Percentiles rank a stretch among this genome's conserved stretches.
Evolutionary conservation across 2,888 invertebrate species (phyloP).

Genomic region (Campoplex nolae): DNA sequence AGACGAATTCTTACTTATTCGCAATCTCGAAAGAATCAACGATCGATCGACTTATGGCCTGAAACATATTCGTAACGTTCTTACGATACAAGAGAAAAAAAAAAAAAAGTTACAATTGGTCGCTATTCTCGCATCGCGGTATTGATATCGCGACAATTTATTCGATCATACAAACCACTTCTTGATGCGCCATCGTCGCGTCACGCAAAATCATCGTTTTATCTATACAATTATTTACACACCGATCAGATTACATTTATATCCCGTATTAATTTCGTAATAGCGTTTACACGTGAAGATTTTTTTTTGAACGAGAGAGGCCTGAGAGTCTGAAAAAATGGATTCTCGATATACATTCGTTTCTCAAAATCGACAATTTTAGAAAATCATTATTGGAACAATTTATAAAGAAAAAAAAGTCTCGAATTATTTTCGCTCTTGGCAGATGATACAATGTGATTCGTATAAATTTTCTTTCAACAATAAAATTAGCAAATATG

Average conservation of each 20-base stretch:
- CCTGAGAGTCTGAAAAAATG: neutral
- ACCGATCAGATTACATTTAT: slow-evolving; percentile 66
- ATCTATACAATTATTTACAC: slow-evolving; percentile 82
- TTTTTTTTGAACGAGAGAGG: neutral
- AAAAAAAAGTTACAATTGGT: slow-evolving; percentile 21
- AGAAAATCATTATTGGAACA: neutral
- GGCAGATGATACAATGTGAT: neutral
- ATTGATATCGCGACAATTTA: slow-evolving; percentile 44
- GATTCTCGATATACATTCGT: neutral
- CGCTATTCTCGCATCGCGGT: slow-evolving; percentile 9
- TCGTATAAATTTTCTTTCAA: neutral
- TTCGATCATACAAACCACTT: slow-evolving; percentile 68
- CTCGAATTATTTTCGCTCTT: neutral
- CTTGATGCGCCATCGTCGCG: slow-evolving; percentile 35
- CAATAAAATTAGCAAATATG: neutral
- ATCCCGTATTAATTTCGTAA: slow-evolving; percentile 42
- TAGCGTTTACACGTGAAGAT: slow-evolving; percentile 19
- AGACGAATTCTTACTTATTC: neutral
- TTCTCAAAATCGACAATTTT: neutral
- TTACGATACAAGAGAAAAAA: neutral
- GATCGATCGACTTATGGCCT: neutral
- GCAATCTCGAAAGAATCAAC: neutral
- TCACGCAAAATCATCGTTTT: slow-evolving; percentile 64
- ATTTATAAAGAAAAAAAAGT: neutral
- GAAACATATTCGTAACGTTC: neutral